Evolutionary conservation across 2,888 invertebrate species (phyloP), one percentile per base, ranked within the genome.

Genomic region (Lacanobia wlatinum): DNA sequence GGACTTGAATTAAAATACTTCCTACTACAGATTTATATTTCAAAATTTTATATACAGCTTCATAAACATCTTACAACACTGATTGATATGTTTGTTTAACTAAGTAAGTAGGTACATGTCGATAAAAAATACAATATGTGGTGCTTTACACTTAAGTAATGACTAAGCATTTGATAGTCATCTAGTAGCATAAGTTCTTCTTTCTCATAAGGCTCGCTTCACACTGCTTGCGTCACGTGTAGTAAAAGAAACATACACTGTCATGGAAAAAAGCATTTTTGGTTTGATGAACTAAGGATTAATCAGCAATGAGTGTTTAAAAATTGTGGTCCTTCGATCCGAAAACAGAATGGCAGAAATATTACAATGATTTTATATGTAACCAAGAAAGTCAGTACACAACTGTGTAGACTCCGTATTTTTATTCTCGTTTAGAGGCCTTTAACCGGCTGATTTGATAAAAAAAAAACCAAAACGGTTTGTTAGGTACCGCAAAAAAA

Each of bases 11-110:
- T 23, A 23, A 53, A 53, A 28, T 2, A 28, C 28, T 1, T 28
- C 28, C 28, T 28, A 28, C 28, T 28, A 28, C 3, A 28, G 3
- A 28, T 28, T 28, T 28, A 28, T 28, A 28, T 28, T 28, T 28
- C 28, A 28, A 28, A 28, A 28, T 28, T 28, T 28, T 28, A 46
- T 53, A n/a, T 38, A 28, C 28, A 46, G 8, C 40, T 70, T 28
- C 18, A 59, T 40, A 55, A 70, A 59, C 58, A 70, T 70, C 21
- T 8, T 48, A 23, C 43, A 71, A 72, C 16, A 72, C 46, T 72
- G 79, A 72, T 72, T 79, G 80, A 79, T 75, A 79, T 79, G 80
- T 79, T 75, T 72, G 75, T 79, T 75, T 62, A 75, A 62, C 50
- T 75, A 75, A 75, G 72, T 78, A 75, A 75, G 72, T 55, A 53